phyloP scores from a whole-genome alignment of 1,140 invertebrate species.

The Ladona fulva region DNA sequence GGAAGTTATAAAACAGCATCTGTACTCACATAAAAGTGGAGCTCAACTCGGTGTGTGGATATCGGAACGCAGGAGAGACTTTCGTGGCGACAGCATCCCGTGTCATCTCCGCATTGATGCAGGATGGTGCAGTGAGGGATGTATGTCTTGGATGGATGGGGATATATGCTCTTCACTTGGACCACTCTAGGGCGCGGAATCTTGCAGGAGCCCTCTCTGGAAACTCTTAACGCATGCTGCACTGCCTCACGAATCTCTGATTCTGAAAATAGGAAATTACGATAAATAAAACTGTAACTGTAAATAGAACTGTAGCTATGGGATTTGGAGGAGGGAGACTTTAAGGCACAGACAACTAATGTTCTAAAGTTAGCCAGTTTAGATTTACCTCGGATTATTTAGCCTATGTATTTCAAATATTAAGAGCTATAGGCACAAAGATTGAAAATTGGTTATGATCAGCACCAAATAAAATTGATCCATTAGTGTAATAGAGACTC shows the following conservation, averaged over 20 bases:
- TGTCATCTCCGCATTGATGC: conserved; percentile 65
- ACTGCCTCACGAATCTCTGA: conserved; percentile 40
- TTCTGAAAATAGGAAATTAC: conserved; percentile 24
- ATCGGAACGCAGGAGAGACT: conserved; percentile 56
- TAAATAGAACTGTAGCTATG: no score
- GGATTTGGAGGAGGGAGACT: no score
- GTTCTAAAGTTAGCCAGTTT: no score
- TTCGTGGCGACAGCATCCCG: conserved; percentile 58
- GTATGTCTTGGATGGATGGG: conserved; percentile 58
- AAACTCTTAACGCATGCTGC: conserved; percentile 47
- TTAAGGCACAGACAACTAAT: no score
- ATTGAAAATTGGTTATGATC: no score
- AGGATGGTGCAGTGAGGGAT: conserved; percentile 62
- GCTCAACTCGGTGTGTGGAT: conserved; percentile 47
- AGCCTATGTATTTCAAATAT: no score
- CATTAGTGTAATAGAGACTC: no score
- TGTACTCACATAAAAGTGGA: conserved; percentile 62
- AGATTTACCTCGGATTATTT: no score
- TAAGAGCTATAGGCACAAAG: no score
- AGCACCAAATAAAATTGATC: no score
- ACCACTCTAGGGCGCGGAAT: conserved; percentile 52
- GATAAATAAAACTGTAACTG: no score
- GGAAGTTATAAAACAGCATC: conserved; percentile 13
- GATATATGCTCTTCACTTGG: conserved; percentile 49
- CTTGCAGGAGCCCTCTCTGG: conserved; percentile 48